Base-by-base conservation (phyloP, 1,140 invertebrate genomes). In the Diachasmimorpha longicaudata region DNA sequence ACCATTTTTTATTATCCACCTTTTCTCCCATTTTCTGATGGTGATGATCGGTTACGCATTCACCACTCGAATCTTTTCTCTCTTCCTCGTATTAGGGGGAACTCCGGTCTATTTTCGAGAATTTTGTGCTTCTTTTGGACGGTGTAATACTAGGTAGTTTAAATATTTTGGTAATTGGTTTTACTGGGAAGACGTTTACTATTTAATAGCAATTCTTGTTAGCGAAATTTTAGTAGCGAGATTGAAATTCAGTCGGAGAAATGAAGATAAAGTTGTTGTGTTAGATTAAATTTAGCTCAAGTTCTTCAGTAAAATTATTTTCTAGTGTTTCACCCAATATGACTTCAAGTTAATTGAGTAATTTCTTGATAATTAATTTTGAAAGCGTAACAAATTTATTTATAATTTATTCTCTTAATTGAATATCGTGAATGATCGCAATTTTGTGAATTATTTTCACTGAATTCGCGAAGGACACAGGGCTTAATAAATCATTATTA, bases 141-240 rank as follows among this genome's bases (percentile, higher is more conserved):
- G 68, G 68, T 75, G 14, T 88, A 87, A 88, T 88, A 81, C 80
- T 84, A 87, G 85, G 82, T 87, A 82, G 87, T 88, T 87, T 87
- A 88, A 86, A 88, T 88, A 88, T 88, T 88, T 88, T 81, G 82
- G 83, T 88, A 88, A 89, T 89, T 88, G 86, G 84, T 79, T 87
- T 87, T 79, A 86, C 87, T 85, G 85, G 84, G 88, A 88, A 87
- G 19, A 70, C 19, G 21, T 63, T 19, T 25, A 63, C 23, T 4
- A 25, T 63, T 25, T 23, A 25, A 25, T 23, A 16, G 58, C 21
- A 63, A 71, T 52, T 66, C 66, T 63, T 63, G 39, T 39, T 70
- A 42, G n/a, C 11, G 23, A 73, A 63, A 39, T 25, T 4, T 21
- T 63, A 73, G 19, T 63, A 31, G 13, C 1, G 11, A 13, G 39